phyloP scores from a whole-genome alignment of 2,797 vertebrate genomes.

The Adrianichthys oophorus region DNA sequence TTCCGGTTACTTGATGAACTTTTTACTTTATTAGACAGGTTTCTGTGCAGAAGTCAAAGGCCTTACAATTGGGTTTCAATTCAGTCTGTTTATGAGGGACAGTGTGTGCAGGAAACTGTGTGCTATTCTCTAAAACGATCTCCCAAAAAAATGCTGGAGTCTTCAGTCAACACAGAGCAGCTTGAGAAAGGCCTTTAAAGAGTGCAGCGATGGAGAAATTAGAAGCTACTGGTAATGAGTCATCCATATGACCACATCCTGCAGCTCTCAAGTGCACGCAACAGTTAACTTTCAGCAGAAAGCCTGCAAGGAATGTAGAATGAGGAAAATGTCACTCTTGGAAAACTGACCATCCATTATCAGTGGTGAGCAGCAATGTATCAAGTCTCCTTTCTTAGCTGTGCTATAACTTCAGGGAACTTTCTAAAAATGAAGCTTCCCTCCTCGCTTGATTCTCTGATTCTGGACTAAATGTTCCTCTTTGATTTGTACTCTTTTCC shows the following conservation, averaged over 20 bases:
- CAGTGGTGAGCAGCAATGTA: slow-evolving; percentile 17
- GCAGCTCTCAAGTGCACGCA: slow-evolving; percentile 22
- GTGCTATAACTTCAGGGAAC: slow-evolving; percentile 3
- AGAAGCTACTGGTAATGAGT: slow-evolving; percentile 22
- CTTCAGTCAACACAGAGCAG: too few relatives aligned
- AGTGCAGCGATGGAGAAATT: too few relatives aligned
- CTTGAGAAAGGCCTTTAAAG: too few relatives aligned
- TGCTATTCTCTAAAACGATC: too few relatives aligned
- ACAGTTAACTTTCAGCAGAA: slow-evolving; percentile 25
- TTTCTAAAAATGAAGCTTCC: slow-evolving; percentile 1
- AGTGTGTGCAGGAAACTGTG: too few relatives aligned
- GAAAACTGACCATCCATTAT: slow-evolving; percentile 15
- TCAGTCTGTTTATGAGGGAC: too few relatives aligned
- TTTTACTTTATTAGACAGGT: too few relatives aligned
- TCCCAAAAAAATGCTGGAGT: too few relatives aligned
- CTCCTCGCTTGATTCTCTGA: slow-evolving; percentile 16
- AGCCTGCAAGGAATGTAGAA: slow-evolving; percentile 19
- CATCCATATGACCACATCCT: slow-evolving; percentile 20
- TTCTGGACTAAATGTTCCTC: slow-evolving; percentile 8
- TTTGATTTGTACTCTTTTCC: slow-evolving; percentile 22
- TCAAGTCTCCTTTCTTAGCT: slow-evolving; percentile 8
- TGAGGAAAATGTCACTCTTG: slow-evolving; percentile 13
- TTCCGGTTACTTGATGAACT: too few relatives aligned
- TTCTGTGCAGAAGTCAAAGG: too few relatives aligned
- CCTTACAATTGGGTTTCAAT: too few relatives aligned